Evolutionary conservation across 2,113 vertebrate species (phyloP).

Genomic region (Cricetomys ansorgei): DNA sequence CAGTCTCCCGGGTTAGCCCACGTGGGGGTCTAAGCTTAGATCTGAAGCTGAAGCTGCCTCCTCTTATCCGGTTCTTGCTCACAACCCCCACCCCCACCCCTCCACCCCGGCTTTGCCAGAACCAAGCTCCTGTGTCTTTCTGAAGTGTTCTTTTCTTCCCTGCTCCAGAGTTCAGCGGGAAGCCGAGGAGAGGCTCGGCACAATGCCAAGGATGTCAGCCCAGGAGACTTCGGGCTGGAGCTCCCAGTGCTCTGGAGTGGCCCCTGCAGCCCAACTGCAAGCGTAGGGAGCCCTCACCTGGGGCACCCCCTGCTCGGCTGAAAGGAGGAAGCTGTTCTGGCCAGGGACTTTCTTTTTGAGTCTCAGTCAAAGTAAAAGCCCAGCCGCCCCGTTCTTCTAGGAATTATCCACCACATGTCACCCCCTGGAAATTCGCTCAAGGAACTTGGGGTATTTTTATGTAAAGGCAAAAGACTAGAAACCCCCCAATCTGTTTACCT

Average conservation of each 20-base stretch:
- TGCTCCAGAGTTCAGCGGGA: not conserved
- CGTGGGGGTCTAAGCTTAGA: not conserved
- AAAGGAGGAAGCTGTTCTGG: constrained; percentile 56
- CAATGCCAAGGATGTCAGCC: not conserved
- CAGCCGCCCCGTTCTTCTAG: constrained; percentile 66
- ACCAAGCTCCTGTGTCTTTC: not conserved
- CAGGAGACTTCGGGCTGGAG: not conserved
- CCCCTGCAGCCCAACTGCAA: not conserved
- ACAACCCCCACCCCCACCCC: too few relatives aligned
- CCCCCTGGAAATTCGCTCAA: not conserved
- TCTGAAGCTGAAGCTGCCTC: not conserved
- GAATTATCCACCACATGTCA: constrained; percentile 54
- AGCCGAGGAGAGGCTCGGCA: not conserved
- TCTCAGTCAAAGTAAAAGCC: constrained; percentile 47
- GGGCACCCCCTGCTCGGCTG: not conserved
- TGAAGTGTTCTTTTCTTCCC: not conserved
- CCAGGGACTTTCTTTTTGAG: constrained; percentile 66
- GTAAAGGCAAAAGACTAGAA: constrained; percentile 54
- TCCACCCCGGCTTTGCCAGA: not conserved
- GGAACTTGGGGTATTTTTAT: constrained; percentile 15
- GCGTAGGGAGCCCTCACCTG: not conserved
- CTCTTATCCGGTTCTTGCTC: not conserved
- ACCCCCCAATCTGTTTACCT: constrained; percentile 25
- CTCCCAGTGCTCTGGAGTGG: not conserved
- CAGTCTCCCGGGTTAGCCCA: not conserved